Base-by-base conservation (phyloP, 2,888 invertebrate species). In the Amorpha juglandis region DNA sequence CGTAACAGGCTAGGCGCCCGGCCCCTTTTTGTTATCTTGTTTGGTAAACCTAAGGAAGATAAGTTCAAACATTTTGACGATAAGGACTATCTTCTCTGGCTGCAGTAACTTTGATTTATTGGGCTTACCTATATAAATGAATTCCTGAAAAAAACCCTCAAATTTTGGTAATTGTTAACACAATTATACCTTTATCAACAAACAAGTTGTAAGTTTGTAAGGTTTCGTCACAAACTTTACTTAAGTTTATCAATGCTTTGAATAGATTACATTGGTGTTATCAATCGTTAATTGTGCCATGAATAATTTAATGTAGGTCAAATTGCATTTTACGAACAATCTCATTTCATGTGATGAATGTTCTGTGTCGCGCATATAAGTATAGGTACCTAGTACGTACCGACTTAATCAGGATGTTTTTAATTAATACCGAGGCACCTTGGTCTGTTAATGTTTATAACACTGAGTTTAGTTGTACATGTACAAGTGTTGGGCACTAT, bases 1-100 rank as follows among this genome's bases (percentile, higher is more conserved):
- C 85, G 82, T 83, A 83, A 78, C 82, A 83, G 86, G 84, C 89
- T 82, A 83, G 86, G 84, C 89, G 84, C 83, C 77, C 78, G 89
- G 84, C 83, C 77, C 78, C 73, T 75, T 69, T 74, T 70, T 74
- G 78, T 87, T 92, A 93, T 93, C 92, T 88, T 87, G 82, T 89
- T 89, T 90, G 86, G 75, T 83, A 78, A 83, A 82, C 81, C 75
- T 77, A 74, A 81, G 79, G 74, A 76, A 83, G 90, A 92, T 92
- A 92, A 89, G 84, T 86, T 87, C 76, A 82, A 83, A 78, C 79
- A 84, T 88, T 86, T 82, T 71, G 73, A 74, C 79, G 84, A 87
- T 88, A 87, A 77, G 48, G 35, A 14, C 42, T 84, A 87, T 83
- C 80, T 82, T 82, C 80, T 79, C 75, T 73, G 69, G 78, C 79